A percentile compares a stretch with the other conserved stretches of the same genome.
These are phyloP conservation scores for Hyla sarda DNA, from an alignment of 2,113 vertebrate species.

Conservation along the genomic window DNA sequence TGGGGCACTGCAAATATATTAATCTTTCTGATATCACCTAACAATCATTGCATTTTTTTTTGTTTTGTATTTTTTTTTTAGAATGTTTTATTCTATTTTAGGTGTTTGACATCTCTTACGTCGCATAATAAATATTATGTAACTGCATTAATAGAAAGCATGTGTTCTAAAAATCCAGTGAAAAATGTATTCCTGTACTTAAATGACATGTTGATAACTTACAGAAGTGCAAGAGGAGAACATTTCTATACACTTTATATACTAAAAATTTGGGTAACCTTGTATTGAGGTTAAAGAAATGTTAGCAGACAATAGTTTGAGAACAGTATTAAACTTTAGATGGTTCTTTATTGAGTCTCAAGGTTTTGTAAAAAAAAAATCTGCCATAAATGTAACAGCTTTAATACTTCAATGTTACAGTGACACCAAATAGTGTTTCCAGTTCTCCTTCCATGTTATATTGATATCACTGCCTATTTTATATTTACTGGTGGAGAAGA, in stretches of 20 bases:
- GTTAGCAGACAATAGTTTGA: conserved; percentile 42
- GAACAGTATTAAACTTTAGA: conserved; percentile 13
- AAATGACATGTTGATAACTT: not conserved
- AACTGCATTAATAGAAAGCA: not conserved
- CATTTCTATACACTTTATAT: not conserved
- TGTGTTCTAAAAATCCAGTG: not conserved
- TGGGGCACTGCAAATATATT: too few relatives aligned
- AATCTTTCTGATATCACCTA: too few relatives aligned
- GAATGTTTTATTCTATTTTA: too few relatives aligned
- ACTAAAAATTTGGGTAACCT: conserved; percentile 29
- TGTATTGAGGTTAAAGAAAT: conserved; percentile 37
- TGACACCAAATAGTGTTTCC: conserved; percentile 31
- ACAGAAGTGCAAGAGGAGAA: not conserved
- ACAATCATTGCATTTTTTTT: too few relatives aligned
- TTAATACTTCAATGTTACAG: conserved; percentile 41
- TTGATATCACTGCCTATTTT: conserved; percentile 37
- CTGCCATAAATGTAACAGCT: conserved; percentile 54
- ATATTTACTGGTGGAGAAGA: conserved; percentile 18
- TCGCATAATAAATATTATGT: not conserved
- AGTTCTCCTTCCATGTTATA: conserved; percentile 5
- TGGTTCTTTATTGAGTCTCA: conserved; percentile 54
- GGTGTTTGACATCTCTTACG: too few relatives aligned
- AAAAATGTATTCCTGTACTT: not conserved
- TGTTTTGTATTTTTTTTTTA: too few relatives aligned
- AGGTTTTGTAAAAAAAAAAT: conserved; percentile 46